These are phyloP conservation scores for Chromobotia macracanthus DNA, from an alignment of 2,797 vertebrate species.

Conservation along the genomic window DNA sequence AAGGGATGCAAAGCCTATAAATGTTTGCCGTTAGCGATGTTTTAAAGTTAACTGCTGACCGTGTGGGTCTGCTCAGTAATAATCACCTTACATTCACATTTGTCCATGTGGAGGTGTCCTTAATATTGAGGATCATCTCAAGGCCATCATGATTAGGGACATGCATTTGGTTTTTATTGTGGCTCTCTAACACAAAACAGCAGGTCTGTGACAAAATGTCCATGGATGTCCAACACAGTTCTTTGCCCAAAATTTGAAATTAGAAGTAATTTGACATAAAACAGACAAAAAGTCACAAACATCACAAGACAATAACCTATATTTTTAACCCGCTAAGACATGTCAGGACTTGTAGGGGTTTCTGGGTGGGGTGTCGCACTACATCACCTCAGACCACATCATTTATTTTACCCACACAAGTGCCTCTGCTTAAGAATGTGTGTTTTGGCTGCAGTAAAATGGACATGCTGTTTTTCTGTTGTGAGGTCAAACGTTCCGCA, in stretches of 20 bases:
- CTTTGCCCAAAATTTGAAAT: no score
- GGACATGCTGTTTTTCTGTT: conserved; percentile 49
- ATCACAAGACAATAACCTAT: neutral
- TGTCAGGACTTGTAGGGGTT: conserved; percentile 30
- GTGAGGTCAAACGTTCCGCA: conserved; percentile 15
- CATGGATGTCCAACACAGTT: no score
- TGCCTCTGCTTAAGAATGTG: conserved; percentile 61
- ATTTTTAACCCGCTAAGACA: conserved; percentile 5
- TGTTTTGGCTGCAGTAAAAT: conserved; percentile 60
- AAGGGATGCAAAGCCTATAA: conserved; percentile 49
- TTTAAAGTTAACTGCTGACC: conserved; percentile 54
- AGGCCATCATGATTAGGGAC: neutral
- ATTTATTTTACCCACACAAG: conserved; percentile 57
- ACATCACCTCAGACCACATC: conserved; percentile 40
- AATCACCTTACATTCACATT: conserved; percentile 24
- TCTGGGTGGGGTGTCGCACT: conserved; percentile 59
- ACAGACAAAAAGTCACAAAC: no score
- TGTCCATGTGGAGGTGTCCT: conserved; percentile 28
- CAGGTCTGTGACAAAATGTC: no score
- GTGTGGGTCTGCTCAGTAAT: conserved; percentile 12
- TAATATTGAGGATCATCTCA: neutral
- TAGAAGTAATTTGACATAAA: no score
- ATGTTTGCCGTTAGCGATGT: conserved; percentile 33
- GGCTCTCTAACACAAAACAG: no score
- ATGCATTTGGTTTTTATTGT: no score